Conservation (phyloP, 92 coral and sea anemone species). For the Epizoanthus scotinus region DNA sequence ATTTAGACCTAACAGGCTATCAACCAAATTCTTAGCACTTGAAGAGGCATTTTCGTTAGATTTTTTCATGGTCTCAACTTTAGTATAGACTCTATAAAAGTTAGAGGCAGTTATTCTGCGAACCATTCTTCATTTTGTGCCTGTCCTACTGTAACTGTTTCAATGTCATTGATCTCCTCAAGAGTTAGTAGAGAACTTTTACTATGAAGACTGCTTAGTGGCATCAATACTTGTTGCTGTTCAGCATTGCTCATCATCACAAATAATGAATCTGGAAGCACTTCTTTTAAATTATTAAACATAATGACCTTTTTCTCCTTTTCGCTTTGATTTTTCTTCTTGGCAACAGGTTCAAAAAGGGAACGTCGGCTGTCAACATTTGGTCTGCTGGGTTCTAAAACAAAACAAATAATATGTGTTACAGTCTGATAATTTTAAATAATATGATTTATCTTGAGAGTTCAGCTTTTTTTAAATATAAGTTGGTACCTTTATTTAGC, state of each 20-base stretch:
- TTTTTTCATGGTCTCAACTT: constrained; percentile 2
- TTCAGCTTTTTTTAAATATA: too few relatives aligned
- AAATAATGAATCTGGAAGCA: constrained; percentile 33
- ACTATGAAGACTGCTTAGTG: background rate
- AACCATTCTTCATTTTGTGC: constrained; percentile 27
- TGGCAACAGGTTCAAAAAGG: constrained; percentile 42
- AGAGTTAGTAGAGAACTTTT: background rate
- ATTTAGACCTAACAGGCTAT: constrained; percentile 34
- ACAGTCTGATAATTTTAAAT: too few relatives aligned
- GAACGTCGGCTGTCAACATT: constrained; percentile 29
- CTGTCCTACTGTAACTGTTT: constrained; percentile 28
- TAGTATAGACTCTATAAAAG: constrained; percentile 30
- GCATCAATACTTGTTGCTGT: background rate
- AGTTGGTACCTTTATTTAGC: too few relatives aligned
- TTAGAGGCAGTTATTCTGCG: constrained; percentile 28
- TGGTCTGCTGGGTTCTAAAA: constrained; percentile 1
- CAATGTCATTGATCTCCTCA: constrained; percentile 12
- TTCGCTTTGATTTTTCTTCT: background rate
- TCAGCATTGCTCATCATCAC: constrained; percentile 30
- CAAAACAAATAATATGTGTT: background rate
- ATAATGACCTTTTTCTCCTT: constrained; percentile 6
- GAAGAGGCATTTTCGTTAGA: background rate
- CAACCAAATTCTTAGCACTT: constrained; percentile 42
- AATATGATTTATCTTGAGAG: too few relatives aligned
- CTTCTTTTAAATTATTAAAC: constrained; percentile 12